Evolutionary conservation across 2,888 invertebrate genomes (phyloP), one percentile per base, ranked within the genome.

Genomic region (Endotricha flammealis): DNA sequence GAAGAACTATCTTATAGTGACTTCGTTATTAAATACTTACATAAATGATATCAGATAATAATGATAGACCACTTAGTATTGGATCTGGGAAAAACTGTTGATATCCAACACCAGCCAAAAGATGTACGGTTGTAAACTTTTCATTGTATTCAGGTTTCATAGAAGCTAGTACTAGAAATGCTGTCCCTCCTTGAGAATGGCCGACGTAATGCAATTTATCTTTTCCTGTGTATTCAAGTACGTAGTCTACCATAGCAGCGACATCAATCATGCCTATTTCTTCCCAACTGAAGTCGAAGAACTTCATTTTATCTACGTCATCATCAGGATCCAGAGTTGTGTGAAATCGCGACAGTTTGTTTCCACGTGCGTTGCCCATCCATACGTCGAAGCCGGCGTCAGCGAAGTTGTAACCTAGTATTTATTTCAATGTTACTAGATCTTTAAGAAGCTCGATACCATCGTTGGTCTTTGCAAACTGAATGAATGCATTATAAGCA

Each of bases 351-450:
- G 91, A 91, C 65, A 92, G 92, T 0, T 82, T 88, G 64, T 93
- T 95, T 3, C 95, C 96, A 38, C 95, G 82, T n/a, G 90, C 89
- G 66, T 96, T 96, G 1, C 93, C 94, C 58, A 96, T 58, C 95
- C 95, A 96, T 0, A 92, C 90, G 55, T 93, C 92, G 49, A 90
- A 92, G 1, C 92, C 92, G 9, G 76, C 75, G 47, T 92, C 91
- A 0, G 90, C 88, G 27, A 93, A 81, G 59, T 90, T 87, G 76
- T 88, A 93, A 51, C 76, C 95, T 94, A n/a, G 53, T 0, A 51
- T n/a, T n/a, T n/a, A n/a, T 58, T 38, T n/a, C 25, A 16, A 16
- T 11, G 20, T 11, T 5, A 24, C n/a, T 12, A 16, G 10, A 32
- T 17, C 2, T 4, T 24, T 14, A 12, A n/a, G 13, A 22, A 22